Conservation (phyloP, 1,140 invertebrate species). For the Meloidogyne chitwoodi region DNA sequence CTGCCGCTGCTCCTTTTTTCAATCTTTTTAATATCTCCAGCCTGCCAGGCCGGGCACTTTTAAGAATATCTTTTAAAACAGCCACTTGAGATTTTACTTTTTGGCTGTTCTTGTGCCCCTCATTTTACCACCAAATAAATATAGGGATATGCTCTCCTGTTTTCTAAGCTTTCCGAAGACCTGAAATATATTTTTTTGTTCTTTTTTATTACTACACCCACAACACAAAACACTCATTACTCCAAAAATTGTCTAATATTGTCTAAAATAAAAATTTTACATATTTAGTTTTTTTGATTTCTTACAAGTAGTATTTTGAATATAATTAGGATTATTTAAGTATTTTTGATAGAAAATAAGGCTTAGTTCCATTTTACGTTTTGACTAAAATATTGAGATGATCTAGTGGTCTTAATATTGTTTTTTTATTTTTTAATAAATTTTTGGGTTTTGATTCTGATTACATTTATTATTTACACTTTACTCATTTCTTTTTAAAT, state of each 20-base stretch:
- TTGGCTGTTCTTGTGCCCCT: background rate
- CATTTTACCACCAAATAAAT: background rate
- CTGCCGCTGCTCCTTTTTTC: background rate
- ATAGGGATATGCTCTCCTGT: background rate
- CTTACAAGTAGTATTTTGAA: too few relatives aligned
- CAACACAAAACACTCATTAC: background rate
- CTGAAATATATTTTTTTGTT: background rate
- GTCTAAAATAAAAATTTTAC: background rate
- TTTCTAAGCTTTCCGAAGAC: background rate
- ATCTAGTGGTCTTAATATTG: too few relatives aligned
- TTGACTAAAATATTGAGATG: too few relatives aligned
- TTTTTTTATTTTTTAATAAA: too few relatives aligned
- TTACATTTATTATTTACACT: too few relatives aligned
- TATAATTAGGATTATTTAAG: too few relatives aligned
- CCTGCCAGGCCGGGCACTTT: background rate
- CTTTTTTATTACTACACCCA: background rate
- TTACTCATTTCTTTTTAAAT: too few relatives aligned
- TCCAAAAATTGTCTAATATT: background rate
- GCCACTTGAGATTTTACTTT: background rate
- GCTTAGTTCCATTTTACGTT: too few relatives aligned
- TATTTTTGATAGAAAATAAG: too few relatives aligned
- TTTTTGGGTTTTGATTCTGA: too few relatives aligned
- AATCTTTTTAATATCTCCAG: background rate
- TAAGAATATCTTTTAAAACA: too few relatives aligned
- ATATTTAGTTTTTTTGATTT: too few relatives aligned